Percentiles rank a stretch among this genome's conserved stretches.
These are phyloP conservation scores for Microplitis deprimator DNA, from an alignment of 2,888 invertebrate species.

Conservation along the genomic window DNA sequence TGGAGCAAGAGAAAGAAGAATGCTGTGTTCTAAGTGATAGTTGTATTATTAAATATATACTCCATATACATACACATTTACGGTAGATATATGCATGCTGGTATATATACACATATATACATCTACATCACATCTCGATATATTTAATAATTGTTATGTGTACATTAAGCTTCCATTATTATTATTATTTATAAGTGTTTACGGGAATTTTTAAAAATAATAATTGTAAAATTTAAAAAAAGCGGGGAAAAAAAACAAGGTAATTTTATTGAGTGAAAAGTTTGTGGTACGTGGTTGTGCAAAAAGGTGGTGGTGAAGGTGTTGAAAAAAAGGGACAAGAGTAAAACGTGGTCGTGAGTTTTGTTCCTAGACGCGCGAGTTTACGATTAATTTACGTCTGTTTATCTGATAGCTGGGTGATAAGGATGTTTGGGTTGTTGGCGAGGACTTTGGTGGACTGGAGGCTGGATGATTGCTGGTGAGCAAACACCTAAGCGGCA, in stretches of 20 bases:
- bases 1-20: conserved; percentile 58
- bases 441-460: not conserved
- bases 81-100: not conserved
- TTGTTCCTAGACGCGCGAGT: conserved; percentile 20
- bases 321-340: conserved; percentile 15
- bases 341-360: conserved; percentile 29
- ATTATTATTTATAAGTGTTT: not conserved
- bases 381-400: not conserved
- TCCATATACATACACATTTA: conserved; percentile 6
- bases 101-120: not conserved
- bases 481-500: not conserved
- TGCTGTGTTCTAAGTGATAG: conserved; percentile 58
- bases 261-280: not conserved
- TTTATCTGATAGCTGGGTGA: not conserved
- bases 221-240: not conserved
- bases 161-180: conserved; percentile 1
- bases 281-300: not conserved
- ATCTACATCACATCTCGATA: not conserved
- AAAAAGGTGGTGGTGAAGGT: not conserved
- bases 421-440: not conserved
- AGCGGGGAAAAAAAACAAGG: not conserved
- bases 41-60: conserved; percentile 47
- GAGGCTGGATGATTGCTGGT: not conserved
- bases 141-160: conserved; percentile 1
- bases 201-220: not conserved